Percentiles rank a stretch among this genome's conserved stretches.
phyloP scores from a whole-genome alignment of 2,888 invertebrate genomes.

The Hemicrepidius hirtus region DNA sequence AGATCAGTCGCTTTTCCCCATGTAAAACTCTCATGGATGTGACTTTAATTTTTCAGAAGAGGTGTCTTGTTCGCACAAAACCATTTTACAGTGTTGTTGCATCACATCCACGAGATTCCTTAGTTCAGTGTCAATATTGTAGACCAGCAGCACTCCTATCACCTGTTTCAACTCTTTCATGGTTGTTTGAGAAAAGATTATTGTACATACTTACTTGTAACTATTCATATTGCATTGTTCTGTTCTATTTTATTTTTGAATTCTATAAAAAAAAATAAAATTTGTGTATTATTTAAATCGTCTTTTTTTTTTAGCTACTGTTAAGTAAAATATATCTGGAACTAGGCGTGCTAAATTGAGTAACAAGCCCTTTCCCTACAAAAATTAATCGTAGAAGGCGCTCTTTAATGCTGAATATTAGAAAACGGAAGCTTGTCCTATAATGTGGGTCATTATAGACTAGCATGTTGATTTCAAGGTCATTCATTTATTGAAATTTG shows the following conservation, averaged over 20 bases:
- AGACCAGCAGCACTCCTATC: conserved; percentile 69
- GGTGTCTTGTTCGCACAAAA: conserved; percentile 46
- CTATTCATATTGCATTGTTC: conserved; percentile 74
- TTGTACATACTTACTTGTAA: conserved; percentile 75
- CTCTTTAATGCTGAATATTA: too few species aligned
- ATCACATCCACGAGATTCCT: conserved; percentile 42
- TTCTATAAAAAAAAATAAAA: conserved; percentile 73
- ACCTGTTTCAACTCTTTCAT: conserved; percentile 70
- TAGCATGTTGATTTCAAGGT: too few species aligned
- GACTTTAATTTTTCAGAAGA: too few species aligned
- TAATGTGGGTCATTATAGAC: too few species aligned
- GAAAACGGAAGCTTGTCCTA: too few species aligned
- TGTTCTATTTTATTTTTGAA: conserved; percentile 73
- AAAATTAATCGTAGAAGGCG: too few species aligned
- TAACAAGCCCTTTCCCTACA: too few species aligned
- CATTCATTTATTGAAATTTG: too few species aligned
- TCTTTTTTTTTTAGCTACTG: neutral
- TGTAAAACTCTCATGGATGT: conserved; percentile 57
- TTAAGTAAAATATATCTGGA: too few species aligned
- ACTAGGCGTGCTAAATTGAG: too few species aligned
- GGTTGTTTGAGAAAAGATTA: conserved; percentile 70
- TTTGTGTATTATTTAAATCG: conserved; percentile 73
- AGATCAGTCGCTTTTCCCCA: conserved; percentile 66
- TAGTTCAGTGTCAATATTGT: conserved; percentile 48
- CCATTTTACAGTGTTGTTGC: conserved; percentile 2